phyloP scores from a whole-genome alignment of 37 sponge, comb jelly and placozoan species.

The Aphrocallistes beatrix region DNA sequence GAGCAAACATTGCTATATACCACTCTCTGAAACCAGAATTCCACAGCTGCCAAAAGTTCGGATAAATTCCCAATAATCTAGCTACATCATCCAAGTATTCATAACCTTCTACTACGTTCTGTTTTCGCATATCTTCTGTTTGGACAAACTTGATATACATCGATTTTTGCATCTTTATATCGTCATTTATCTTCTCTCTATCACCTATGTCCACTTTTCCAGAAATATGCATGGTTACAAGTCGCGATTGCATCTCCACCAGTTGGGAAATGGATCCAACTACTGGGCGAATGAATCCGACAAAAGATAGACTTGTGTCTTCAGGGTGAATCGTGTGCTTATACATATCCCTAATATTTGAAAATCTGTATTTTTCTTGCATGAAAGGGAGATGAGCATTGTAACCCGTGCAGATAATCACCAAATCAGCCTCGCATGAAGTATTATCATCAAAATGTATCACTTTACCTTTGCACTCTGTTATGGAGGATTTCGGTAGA shows the following conservation, averaged over 20 bases:
- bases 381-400: background rate
- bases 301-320: background rate
- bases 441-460: background rate
- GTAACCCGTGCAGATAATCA: background rate
- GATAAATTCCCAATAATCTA: constrained; percentile 52
- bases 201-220: background rate
- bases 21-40: constrained; percentile 44
- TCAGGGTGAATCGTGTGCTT: background rate
- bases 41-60: constrained; percentile 56
- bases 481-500: background rate
- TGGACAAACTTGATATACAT: background rate
- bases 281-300: background rate
- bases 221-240: background rate
- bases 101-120: background rate
- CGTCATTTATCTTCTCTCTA: background rate
- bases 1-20: constrained; percentile 46
- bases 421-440: background rate
- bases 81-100: background rate
- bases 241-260: background rate
- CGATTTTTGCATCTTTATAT: background rate
- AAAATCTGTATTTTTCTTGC: background rate
- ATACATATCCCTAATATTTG: background rate
- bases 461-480: background rate
- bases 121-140: background rate
- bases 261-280: background rate